These are phyloP conservation scores for Panorpa germanica DNA, from an alignment of 2,888 invertebrate genomes.

Conservation along the genomic window DNA sequence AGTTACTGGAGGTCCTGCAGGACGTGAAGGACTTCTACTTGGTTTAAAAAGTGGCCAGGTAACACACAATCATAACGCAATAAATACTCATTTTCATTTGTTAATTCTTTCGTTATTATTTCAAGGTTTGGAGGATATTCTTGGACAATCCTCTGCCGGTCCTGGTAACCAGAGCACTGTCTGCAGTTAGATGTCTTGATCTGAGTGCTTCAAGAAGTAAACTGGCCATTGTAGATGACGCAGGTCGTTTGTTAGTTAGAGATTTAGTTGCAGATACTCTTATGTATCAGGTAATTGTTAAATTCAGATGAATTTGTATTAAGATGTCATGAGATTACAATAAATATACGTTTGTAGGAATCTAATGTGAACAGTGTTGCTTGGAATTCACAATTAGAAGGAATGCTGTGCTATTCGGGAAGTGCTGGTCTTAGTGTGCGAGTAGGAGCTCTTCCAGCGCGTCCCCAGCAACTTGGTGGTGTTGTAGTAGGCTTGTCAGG, in stretches of 20 bases:
- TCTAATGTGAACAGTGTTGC: constrained; percentile 77
- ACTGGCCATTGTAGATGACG: constrained; percentile 87
- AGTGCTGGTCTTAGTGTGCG: constrained; percentile 73
- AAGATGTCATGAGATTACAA: not conserved
- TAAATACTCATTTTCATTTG: too few relatives aligned
- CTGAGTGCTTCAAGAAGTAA: constrained; percentile 67
- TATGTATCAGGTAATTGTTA: constrained; percentile 19
- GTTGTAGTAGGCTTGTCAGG: constrained; percentile 81
- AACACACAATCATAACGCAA: too few relatives aligned
- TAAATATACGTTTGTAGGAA: constrained; percentile 34
- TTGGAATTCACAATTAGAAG: constrained; percentile 87
- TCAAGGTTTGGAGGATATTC: constrained; percentile 58
- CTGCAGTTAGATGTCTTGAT: constrained; percentile 78
- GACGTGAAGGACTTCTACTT: constrained; percentile 75
- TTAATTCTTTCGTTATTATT: not conserved
- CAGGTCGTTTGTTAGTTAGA: constrained; percentile 32
- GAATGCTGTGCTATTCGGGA: constrained; percentile 87
- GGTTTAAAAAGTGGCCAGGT: constrained; percentile 85
- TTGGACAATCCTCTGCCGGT: constrained; percentile 72
- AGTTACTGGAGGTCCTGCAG: constrained; percentile 68
- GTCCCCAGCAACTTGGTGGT: constrained; percentile 67
- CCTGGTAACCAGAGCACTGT: constrained; percentile 42
- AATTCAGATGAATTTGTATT: constrained; percentile 2
- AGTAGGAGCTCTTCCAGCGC: constrained; percentile 70
- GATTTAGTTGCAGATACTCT: constrained; percentile 22